Evolutionary conservation across 2,888 invertebrate species (phyloP), one percentile per base, ranked within the genome.

Genomic region (Nephrotoma guestfalica): DNA sequence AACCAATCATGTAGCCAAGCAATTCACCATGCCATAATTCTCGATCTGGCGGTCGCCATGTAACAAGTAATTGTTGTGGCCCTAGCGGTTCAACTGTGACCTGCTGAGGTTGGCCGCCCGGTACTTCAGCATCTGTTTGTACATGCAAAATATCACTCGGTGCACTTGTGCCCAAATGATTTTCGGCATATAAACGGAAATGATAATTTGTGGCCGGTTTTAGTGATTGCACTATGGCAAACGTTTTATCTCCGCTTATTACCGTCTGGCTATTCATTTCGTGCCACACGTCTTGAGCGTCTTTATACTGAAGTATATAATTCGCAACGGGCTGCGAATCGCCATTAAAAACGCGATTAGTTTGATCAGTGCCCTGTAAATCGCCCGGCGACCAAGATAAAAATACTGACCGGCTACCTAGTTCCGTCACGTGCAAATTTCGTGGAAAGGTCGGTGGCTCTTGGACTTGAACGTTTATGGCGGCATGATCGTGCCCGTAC

Each of bases 1-100:
- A 88, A 90, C 93, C 88, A 89, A 95, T 94, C 43, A 94, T 94
- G 90, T 96, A 96, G 9, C 96, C 96, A 11, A 95, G 92, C 86
- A 96, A 93, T 88, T 95, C 94, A 0, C 96, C 96, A 90, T 96
- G 95, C 94, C 95, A 95, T 0, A 94, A 92, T 87, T 94, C 94
- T n/a, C 94, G 92, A 57, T 94, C 93, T 0, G 96, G 96, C 5
- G 96, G 94, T 86, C 95, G 93, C 96, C 96, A 96, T n/a, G 94
- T 93, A 87, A 95, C 94, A 89, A 94, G 93, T 85, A 96, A 91
- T 89, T 95, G 94, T 87, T 95, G 95, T 0, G 96, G 94, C 0
- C 94, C 95, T 11, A 94, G 92, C 0, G 96, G 93, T 47, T 94
- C 93, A 15, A 94, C 94, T 86, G 93, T 93, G 40, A 96, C 94